A percentile compares a stretch with the other conserved stretches of the same genome.
These are phyloP conservation scores for Anoplophora glabripennis DNA, from an alignment of 1,140 invertebrate species.

Conservation along the genomic window DNA sequence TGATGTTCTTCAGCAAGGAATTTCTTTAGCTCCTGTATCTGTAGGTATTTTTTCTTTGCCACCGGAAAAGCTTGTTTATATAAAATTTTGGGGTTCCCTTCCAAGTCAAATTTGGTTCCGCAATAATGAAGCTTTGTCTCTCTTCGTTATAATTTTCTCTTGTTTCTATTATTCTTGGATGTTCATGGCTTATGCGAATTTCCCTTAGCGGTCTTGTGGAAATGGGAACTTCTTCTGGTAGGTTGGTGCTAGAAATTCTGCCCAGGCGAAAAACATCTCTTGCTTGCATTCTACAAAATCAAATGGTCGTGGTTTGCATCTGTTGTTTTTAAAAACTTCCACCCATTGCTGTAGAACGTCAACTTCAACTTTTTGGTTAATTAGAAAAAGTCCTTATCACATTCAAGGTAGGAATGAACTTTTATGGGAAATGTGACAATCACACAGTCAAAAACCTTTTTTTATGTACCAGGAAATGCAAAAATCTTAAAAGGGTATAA, in stretches of 20 bases:
- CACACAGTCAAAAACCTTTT: background rate
- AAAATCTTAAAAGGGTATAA: constrained; percentile 8
- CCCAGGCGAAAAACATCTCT: constrained; percentile 4
- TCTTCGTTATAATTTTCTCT: too few species aligned
- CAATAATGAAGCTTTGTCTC: too few species aligned
- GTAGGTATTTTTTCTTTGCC: too few species aligned
- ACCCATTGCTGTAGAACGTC: background rate
- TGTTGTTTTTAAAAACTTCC: constrained; percentile 4
- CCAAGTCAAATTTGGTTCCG: too few species aligned
- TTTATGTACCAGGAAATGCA: constrained; percentile 12
- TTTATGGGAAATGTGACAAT: constrained; percentile 2
- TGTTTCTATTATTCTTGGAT: constrained; percentile 11
- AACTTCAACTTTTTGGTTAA: constrained; percentile 4
- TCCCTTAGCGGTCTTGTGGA: constrained; percentile 8
- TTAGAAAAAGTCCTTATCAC: constrained; percentile 8
- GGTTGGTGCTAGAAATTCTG: constrained; percentile 8
- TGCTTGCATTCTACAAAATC: constrained; percentile 11
- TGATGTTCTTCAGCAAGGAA: too few species aligned
- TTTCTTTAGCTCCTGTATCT: too few species aligned
- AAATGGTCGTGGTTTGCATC: constrained; percentile 12
- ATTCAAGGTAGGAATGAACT: constrained; percentile 7
- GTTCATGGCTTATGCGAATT: constrained; percentile 8
- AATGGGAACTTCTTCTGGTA: constrained; percentile 11
- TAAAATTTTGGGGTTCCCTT: too few species aligned
- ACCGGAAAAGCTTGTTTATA: too few species aligned